Conservation (phyloP, 2,113 vertebrate genomes). For the Silurus asotus region DNA sequence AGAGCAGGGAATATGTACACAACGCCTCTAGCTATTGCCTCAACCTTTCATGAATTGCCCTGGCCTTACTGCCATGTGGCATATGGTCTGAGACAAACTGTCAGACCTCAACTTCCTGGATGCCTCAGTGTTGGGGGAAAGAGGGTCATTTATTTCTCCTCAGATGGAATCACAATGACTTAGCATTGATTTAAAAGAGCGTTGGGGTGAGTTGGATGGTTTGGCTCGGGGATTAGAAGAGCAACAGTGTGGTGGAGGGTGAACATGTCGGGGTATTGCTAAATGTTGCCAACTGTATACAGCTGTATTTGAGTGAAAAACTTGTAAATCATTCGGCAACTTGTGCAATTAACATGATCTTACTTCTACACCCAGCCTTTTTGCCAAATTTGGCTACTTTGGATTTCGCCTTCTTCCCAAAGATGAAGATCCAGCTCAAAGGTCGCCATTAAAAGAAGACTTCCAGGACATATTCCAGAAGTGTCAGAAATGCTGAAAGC, state of each 20-base stretch:
- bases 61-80: constrained; percentile 75
- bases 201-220: constrained; percentile 45
- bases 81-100: constrained; percentile 82
- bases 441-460: too few relatives aligned
- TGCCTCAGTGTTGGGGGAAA: constrained; percentile 59
- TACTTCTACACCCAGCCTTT: too few relatives aligned
- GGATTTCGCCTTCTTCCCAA: too few relatives aligned
- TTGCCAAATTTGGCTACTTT: too few relatives aligned
- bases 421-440: too few relatives aligned
- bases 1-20: constrained; percentile 56
- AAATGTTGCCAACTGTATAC: constrained; percentile 64
- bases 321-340: too few relatives aligned
- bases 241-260: constrained; percentile 5
- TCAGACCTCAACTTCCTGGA: constrained; percentile 62
- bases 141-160: constrained; percentile 66
- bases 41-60: constrained; percentile 71
- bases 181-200: constrained; percentile 72
- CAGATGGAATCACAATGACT: constrained; percentile 73
- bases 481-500: too few relatives aligned
- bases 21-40: constrained; percentile 68
- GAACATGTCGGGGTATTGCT: constrained; percentile 59
- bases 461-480: too few relatives aligned
- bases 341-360: too few relatives aligned
- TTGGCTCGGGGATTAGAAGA: constrained; percentile 13
- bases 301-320: constrained; percentile 52